These are phyloP conservation scores for Xylota sylvarum DNA, from an alignment of 2,888 invertebrate genomes.

Conservation along the genomic window DNA sequence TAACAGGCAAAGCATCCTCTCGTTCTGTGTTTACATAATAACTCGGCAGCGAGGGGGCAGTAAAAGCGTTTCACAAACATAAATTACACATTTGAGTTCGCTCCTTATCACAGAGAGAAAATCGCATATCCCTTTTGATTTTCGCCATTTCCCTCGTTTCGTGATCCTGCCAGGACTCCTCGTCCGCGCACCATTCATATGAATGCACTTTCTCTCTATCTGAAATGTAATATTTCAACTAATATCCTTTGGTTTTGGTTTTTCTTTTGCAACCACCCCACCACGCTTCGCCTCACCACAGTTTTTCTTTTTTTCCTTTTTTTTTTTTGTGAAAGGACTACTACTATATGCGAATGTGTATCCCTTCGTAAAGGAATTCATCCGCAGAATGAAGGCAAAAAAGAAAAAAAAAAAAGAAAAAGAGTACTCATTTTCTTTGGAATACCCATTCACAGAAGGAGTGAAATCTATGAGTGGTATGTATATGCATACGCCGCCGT, in stretches of 20 bases:
- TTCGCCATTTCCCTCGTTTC: constrained; percentile 2
- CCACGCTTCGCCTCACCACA: neutral
- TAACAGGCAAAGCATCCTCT: neutral
- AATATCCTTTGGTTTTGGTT: constrained; percentile 71
- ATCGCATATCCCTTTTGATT: constrained; percentile 74
- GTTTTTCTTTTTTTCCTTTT: neutral
- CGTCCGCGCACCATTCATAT: constrained; percentile 40
- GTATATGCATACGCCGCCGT: constrained; percentile 3
- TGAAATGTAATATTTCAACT: constrained; percentile 75
- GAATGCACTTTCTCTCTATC: constrained; percentile 71
- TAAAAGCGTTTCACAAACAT: constrained; percentile 64
- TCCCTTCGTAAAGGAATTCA: constrained; percentile 19
- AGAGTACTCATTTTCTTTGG: constrained; percentile 40
- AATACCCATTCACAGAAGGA: constrained; percentile 21
- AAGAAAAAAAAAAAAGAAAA: neutral
- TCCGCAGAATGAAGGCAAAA: constrained; percentile 18
- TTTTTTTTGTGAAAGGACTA: neutral
- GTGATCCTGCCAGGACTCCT: neutral
- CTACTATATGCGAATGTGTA: constrained; percentile 15
- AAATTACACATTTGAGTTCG: constrained; percentile 67
- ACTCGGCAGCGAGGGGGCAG: neutral
- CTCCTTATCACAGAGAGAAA: constrained; percentile 65
- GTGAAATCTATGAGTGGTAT: neutral
- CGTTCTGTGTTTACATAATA: constrained; percentile 14
- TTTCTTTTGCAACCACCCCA: neutral